Evolutionary conservation across 1,140 invertebrate species (phyloP).

Genomic region (Latrodectus geometricus): DNA sequence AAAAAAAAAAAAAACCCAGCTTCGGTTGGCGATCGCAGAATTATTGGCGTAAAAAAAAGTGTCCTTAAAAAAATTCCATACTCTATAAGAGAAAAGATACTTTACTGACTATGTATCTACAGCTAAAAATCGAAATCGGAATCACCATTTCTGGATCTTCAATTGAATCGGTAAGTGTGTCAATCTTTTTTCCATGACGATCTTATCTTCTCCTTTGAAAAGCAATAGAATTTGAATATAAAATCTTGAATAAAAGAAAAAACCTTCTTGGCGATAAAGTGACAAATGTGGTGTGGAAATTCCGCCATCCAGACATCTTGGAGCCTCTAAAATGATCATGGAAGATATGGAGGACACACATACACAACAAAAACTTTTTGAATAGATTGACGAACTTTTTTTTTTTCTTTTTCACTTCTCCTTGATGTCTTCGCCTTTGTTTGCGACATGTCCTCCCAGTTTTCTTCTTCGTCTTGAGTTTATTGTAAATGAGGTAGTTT

Average conservation of each 20-base stretch:
- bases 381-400: conserved; percentile 51
- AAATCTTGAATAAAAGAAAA: not conserved
- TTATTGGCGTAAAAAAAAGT: not conserved
- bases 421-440: conserved; percentile 9
- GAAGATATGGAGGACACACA: conserved; percentile 6
- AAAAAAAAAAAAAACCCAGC: no score
- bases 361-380: conserved; percentile 28
- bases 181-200: not conserved
- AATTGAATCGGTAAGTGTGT: conserved; percentile 34
- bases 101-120: not conserved
- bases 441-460: not conserved
- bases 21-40: not conserved
- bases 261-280: conserved; percentile 35
- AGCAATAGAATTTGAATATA: not conserved
- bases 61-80: not conserved
- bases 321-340: conserved; percentile 46
- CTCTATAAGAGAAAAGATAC: not conserved
- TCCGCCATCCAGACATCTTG: conserved; percentile 39
- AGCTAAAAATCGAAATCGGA: conserved; percentile 1
- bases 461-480: not conserved
- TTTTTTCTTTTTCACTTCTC: conserved; percentile 4
- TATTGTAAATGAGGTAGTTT: conserved; percentile 36
- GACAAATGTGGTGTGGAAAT: conserved; percentile 60
- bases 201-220: not conserved
- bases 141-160: conserved; percentile 31